These are phyloP conservation scores for Laterallus jamaicensis DNA, from an alignment of 2,113 vertebrate species.

Conservation along the genomic window DNA sequence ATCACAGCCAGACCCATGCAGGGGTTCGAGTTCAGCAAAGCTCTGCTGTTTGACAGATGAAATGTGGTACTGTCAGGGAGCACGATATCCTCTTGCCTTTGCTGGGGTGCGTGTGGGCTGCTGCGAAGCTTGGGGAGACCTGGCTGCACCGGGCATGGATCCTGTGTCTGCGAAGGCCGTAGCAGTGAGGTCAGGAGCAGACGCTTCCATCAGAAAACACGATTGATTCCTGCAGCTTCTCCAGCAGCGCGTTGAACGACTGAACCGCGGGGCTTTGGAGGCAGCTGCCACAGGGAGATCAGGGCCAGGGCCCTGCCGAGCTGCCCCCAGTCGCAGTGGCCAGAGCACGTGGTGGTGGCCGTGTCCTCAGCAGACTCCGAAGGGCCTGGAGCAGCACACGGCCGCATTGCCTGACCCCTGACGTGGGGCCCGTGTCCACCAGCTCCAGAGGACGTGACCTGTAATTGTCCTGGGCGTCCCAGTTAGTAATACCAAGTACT, in stretches of 20 bases:
- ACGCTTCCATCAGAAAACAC: background rate
- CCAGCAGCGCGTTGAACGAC: background rate
- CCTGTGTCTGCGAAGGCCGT: background rate
- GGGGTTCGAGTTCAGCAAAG: background rate
- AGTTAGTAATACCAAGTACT: constrained; percentile 64
- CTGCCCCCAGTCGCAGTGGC: background rate
- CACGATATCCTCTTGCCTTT: background rate
- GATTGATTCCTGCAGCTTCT: background rate
- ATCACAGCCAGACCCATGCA: background rate
- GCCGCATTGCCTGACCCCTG: background rate
- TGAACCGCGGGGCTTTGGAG: background rate
- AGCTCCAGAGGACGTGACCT: background rate
- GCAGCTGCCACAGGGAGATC: background rate
- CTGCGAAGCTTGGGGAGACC: too few species aligned
- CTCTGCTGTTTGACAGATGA: background rate
- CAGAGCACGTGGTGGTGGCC: too few species aligned
- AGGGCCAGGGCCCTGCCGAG: background rate
- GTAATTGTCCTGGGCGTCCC: background rate
- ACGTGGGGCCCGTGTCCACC: background rate
- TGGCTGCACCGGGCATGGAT: too few species aligned
- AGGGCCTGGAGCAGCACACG: too few species aligned
- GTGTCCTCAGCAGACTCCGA: background rate
- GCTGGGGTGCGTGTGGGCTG: background rate
- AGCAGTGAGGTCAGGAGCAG: background rate
- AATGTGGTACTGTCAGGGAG: background rate